Conservation (phyloP, 1,140 invertebrate species). For the Saccostrea echinata region DNA sequence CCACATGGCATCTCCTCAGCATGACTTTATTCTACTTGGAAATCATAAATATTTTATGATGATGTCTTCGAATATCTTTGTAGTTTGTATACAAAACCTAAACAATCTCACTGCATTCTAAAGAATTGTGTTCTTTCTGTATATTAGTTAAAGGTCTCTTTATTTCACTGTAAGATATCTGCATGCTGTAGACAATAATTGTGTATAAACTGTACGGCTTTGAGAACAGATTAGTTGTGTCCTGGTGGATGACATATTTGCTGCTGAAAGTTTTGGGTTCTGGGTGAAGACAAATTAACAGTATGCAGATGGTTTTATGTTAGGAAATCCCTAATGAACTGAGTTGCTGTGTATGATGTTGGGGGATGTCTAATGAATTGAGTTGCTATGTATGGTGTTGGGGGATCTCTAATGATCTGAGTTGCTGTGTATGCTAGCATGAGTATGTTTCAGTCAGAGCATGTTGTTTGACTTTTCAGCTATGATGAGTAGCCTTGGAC, state of each 20-base stretch:
- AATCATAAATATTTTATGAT: background rate
- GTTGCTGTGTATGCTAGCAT: slow-evolving; percentile 5
- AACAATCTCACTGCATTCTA: background rate
- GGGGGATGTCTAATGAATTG: background rate
- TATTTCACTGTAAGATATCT: background rate
- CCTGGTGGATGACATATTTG: background rate
- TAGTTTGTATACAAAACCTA: background rate
- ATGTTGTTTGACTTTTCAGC: slow-evolving; percentile 70
- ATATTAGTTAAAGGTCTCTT: background rate
- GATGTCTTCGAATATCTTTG: background rate
- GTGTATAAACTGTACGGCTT: background rate
- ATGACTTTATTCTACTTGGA: background rate
- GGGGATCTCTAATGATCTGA: background rate
- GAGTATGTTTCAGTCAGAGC: slow-evolving; percentile 1
- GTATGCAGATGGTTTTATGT: background rate
- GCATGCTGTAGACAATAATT: background rate
- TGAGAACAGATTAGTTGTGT: background rate
- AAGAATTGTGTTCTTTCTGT: background rate
- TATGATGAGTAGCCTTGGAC: slow-evolving; percentile 96
- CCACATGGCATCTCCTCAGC: background rate
- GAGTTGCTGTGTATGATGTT: background rate
- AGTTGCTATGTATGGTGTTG: background rate
- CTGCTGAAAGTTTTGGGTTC: background rate
- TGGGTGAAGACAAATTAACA: background rate
- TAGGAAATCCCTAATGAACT: no score